A percentile compares a stretch with the other conserved stretches of the same genome.
phyloP scores from a whole-genome alignment of 2,888 invertebrate genomes.

The Epicampocera succincta region DNA sequence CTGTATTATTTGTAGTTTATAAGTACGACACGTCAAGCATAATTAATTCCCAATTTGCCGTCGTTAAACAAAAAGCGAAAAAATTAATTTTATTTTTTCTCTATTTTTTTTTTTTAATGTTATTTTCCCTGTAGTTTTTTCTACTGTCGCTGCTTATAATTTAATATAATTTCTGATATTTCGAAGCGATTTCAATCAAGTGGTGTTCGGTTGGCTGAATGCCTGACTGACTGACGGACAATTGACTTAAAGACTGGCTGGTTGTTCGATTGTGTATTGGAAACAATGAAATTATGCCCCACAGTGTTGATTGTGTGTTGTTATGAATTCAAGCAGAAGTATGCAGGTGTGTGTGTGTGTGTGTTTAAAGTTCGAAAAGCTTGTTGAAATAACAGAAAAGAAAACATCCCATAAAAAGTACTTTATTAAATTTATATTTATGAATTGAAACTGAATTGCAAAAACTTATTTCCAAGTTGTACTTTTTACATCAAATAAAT shows the following conservation, averaged over 20 bases:
- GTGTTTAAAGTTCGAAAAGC: conserved; percentile 15
- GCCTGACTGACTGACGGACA: conserved; percentile 10
- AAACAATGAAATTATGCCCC: conserved; percentile 23
- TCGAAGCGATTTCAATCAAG: conserved; percentile 52
- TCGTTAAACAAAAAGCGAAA: conserved; percentile 49
- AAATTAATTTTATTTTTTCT: conserved; percentile 9
- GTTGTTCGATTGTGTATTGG: neutral
- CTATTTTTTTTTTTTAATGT: conserved; percentile 24
- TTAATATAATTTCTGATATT: conserved; percentile 40
- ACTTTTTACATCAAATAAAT: conserved; percentile 38
- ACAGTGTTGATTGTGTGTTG: conserved; percentile 23
- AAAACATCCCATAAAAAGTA: conserved; percentile 33
- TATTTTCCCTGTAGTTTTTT: conserved; percentile 52
- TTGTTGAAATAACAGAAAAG: conserved; percentile 1
- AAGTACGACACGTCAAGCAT: conserved; percentile 70
- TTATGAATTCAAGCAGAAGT: conserved; percentile 48
- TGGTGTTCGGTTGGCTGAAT: conserved; percentile 29
- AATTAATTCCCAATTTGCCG: conserved; percentile 69
- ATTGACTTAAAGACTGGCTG: neutral
- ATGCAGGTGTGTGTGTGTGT: neutral
- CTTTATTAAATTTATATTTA: conserved; percentile 20
- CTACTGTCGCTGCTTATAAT: conserved; percentile 15
- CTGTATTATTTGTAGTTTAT: conserved; percentile 66
- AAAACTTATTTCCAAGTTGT: conserved; percentile 19
- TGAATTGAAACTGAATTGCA: neutral